phyloP scores from a whole-genome alignment of 2,888 invertebrate species.

The Eupithecia abbreviata region DNA sequence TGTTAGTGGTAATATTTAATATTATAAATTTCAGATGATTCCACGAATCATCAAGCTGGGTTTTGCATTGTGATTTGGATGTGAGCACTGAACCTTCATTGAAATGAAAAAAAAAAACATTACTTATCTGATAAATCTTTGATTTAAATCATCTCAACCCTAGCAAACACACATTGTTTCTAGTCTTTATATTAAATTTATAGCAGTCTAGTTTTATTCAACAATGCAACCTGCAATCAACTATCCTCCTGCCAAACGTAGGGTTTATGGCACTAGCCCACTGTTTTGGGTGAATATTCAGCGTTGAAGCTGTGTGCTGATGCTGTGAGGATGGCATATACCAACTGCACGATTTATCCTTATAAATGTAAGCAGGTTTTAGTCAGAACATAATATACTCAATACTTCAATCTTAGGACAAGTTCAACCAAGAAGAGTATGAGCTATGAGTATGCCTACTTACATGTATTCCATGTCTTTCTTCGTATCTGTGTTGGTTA shows the following conservation, averaged over 20 bases:
- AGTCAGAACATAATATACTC: neutral
- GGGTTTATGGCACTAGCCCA: neutral
- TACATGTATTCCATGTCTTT: conserved; percentile 94
- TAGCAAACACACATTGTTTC: neutral
- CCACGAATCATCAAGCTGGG: too few species aligned
- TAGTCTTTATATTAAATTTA: too few species aligned
- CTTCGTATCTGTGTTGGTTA: conserved; percentile 88
- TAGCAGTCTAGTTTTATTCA: neutral
- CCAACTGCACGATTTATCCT: neutral
- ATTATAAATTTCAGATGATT: too few species aligned
- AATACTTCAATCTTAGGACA: neutral
- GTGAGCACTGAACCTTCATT: too few species aligned
- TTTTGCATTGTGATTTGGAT: too few species aligned
- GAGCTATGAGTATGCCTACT: conserved; percentile 56
- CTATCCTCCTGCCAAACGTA: neutral
- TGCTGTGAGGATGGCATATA: neutral
- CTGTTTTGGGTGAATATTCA: neutral
- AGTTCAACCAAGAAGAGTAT: neutral
- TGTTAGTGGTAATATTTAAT: neutral
- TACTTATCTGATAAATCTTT: too few species aligned
- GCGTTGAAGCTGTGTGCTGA: neutral
- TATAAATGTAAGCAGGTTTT: neutral
- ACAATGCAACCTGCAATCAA: neutral
- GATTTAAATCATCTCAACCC: too few species aligned
- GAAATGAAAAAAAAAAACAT: too few species aligned